Evolutionary conservation across 2,888 invertebrate species (phyloP), one percentile per base, ranked within the genome.

Genomic region (Trilocha varians): DNA sequence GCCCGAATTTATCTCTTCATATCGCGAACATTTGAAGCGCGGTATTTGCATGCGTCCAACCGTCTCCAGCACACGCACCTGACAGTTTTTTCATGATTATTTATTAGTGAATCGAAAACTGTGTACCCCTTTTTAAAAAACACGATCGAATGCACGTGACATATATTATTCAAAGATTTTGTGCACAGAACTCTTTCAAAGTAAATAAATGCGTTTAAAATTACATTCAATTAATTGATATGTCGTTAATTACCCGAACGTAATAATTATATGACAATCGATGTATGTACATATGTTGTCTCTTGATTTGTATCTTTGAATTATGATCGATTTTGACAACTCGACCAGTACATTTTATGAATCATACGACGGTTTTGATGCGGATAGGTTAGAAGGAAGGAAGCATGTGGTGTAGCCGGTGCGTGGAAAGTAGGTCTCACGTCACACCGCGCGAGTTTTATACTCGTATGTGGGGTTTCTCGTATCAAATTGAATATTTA

Each of bases 401-500:
- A 64, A 71, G 66, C 76, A 75, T 78, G 75, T 78, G 75, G 70
- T 63, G 57, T 53, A 70, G 73, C 71, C 67, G 66, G 66, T 64
- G 61, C 53, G 64, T 75, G 78, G 84, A 84, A 85, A 84, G 84
- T 84, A 54, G 83, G 83, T 47, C 79, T 70, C 49, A 62, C 80
- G 80, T 84, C 78, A 84, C 82, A 82, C 73, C 71, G 68, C 62
- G 64, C 73, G 83, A 78, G 70, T 78, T 82, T 79, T 78, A 78
- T 78, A 75, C 70, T 64, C 67, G 63, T 71, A 69, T 55, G 70
- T 48, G 65, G 72, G 69, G 73, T 72, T 78, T 75, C 70, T 72
- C 69, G 65, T 71, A 68, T 64, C 62, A 66, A 60, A 57, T 61
- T 48, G 55, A 57, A 54, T 54, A 55, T 45, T 45, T 44, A 56